phyloP scores from a whole-genome alignment of 2,797 vertebrate species.

The Cercopithecus mitis region DNA sequence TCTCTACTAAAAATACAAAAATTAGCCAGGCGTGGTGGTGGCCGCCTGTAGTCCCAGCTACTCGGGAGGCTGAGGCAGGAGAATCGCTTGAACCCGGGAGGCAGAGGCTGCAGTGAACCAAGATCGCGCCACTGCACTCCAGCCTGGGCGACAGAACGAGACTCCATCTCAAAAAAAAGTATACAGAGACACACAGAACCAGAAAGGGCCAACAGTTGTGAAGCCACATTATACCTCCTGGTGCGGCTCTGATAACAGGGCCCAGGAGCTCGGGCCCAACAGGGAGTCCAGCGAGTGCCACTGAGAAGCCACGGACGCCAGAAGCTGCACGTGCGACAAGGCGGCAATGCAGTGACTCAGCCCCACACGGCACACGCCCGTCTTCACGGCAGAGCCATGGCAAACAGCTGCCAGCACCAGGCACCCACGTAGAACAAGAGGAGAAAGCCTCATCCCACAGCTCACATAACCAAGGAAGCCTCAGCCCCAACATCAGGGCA shows the following conservation, averaged over 20 bases:
- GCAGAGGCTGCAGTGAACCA: background rate
- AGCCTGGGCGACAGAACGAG: background rate
- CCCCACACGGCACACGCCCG: background rate
- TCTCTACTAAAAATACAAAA: background rate
- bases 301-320: background rate
- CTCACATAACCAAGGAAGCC: background rate
- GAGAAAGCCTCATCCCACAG: background rate
- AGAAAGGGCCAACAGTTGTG: accelerated
- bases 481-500: background rate
- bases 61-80: background rate
- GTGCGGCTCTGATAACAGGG: background rate
- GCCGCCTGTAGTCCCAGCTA: background rate
- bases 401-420: background rate
- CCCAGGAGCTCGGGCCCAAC: background rate
- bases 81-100: background rate
- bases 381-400: no score
- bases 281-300: accelerated
- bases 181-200: background rate
- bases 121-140: background rate
- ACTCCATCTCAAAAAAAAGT: background rate
- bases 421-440: background rate
- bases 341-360: background rate
- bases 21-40: background rate
- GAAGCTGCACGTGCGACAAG: background rate
- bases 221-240: accelerated